Base-by-base conservation (phyloP, 2,888 invertebrate genomes). In the Mactromeris polynyma region DNA sequence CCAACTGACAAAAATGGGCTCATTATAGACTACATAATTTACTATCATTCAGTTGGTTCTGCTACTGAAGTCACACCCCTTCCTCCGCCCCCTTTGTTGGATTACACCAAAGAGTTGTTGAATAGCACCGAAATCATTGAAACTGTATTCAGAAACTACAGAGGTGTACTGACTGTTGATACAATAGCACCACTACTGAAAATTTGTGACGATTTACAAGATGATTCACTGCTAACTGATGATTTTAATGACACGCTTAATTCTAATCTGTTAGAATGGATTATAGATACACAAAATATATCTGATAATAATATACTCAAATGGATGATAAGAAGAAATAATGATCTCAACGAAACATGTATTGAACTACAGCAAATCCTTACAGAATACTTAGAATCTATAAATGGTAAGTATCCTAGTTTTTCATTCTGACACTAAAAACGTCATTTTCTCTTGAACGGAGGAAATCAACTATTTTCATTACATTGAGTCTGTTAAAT, bases 1-100 rank as follows among this genome's bases (percentile, higher is more conserved):
- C 94, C 94, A 31, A 33, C 31, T 21, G 79, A 87, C 46, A 86
- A 91, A 36, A 93, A 93, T 90, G 94, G 94, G 73, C 26, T 91
- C 83, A 91, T 94, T 40, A 78, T 73, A n/a, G 80, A 88, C 36
- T 94, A 94, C 78, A 36, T 81, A 17, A 81, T 94, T 9, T 82
- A 81, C 73, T 93, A 93, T 77, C 86, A 87, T 80, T 26, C 86
- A 58, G 88, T 92, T 89, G 91, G 91, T 40, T 58, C 87, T 42
- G 81, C 86, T 21, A 82, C 40, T 26, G 82, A 31, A 19, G 42
- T 83, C 26, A 64, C 69, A 14, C 88, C 86, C 40, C 17, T 51
- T 36, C 83, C 58, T 54, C 84, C 88, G 54, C 85, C 89, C 83
- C 83, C 77, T 80, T 85, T 91, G 46, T 33, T 79, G 21, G 82